These are phyloP conservation scores for Herpailurus yagouaroundi DNA, from an alignment of 2,113 vertebrate genomes.

Conservation along the genomic window DNA sequence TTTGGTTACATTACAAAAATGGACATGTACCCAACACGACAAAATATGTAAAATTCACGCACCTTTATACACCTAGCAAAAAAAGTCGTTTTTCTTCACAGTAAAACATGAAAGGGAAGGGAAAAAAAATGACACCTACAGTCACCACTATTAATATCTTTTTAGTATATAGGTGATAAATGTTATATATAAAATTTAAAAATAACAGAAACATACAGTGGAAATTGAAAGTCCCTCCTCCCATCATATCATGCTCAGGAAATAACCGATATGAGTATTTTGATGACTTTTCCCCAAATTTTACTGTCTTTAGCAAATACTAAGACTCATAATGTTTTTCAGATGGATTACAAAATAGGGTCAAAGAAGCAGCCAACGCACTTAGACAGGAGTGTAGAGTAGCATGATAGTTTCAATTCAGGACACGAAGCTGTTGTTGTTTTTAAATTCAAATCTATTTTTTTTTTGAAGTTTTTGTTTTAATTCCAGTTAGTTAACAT, in stretches of 20 bases:
- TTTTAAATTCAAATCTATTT: not conserved
- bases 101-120: not conserved
- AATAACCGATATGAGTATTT: not conserved
- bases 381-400: not conserved
- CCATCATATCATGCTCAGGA: not conserved
- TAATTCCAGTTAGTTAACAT: not conserved
- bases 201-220: not conserved
- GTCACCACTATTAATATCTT: not conserved
- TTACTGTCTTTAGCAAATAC: slow-evolving; percentile 10
- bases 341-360: not conserved
- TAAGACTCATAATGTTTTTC: slow-evolving; percentile 7
- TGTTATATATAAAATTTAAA: not conserved
- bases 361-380: not conserved
- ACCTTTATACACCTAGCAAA: not conserved
- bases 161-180: not conserved
- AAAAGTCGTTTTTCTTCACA: not conserved
- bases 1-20: not conserved
- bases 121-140: not conserved
- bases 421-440: not conserved
- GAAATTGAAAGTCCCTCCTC: not conserved
- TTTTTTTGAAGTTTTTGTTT: not conserved
- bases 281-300: not conserved
- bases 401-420: not conserved
- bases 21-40: not conserved
- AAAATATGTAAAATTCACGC: not conserved